These are phyloP conservation scores for Halyomorpha halys DNA, from an alignment of 1,140 invertebrate species.

Conservation along the genomic window DNA sequence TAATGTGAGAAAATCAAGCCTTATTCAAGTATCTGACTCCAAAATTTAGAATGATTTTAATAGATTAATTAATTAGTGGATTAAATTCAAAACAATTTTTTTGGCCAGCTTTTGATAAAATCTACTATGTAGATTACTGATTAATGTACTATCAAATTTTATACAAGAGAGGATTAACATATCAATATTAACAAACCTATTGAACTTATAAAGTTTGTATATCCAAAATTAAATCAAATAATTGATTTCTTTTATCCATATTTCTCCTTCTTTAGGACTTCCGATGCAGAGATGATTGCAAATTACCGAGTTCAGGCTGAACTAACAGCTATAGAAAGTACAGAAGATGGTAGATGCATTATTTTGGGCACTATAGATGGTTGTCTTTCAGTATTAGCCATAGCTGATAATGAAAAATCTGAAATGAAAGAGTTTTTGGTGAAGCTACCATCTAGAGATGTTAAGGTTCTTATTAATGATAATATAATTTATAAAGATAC, in stretches of 20 bases:
- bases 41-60: no score
- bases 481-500: neutral
- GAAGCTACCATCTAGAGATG: slow-evolving; percentile 58
- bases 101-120: no score
- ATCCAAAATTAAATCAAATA: no score
- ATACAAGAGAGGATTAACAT: no score
- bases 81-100: no score
- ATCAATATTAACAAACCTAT: no score
- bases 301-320: slow-evolving; percentile 89
- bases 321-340: slow-evolving; percentile 72
- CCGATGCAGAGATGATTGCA: slow-evolving; percentile 79
- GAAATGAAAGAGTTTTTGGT: slow-evolving; percentile 55
- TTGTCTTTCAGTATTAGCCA: slow-evolving; percentile 80
- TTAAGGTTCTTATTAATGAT: slow-evolving; percentile 40
- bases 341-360: slow-evolving; percentile 66
- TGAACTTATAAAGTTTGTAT: no score
- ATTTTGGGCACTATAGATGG: slow-evolving; percentile 88
- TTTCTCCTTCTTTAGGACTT: slow-evolving; percentile 44
- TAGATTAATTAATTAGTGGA: no score
- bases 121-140: no score
- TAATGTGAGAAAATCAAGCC: no score
- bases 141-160: no score
- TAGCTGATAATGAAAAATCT: slow-evolving; percentile 64
- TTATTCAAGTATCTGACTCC: no score
- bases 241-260: neutral